These are phyloP conservation scores for Podargus strigoides DNA, from an alignment of 2,797 vertebrate genomes.

Conservation along the genomic window DNA sequence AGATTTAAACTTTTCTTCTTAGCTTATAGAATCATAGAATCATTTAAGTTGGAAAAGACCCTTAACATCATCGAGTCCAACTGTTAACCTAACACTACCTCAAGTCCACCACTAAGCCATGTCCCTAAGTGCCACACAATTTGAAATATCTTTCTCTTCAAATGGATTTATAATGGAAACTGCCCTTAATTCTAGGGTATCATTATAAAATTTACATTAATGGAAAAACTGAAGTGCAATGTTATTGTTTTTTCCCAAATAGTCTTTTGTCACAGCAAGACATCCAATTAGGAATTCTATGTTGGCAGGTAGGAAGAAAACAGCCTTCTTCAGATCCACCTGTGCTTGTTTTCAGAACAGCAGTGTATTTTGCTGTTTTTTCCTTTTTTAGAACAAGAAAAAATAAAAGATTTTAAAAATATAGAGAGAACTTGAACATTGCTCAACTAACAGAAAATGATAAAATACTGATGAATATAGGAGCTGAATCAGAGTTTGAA, in stretches of 20 bases:
- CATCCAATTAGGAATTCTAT: constrained; percentile 16
- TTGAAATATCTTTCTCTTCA: neutral
- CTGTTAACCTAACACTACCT: neutral
- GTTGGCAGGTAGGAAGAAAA: constrained; percentile 32
- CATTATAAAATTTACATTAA: neutral
- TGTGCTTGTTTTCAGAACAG: neutral
- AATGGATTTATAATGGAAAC: neutral
- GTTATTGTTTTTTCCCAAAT: neutral
- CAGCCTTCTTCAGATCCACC: neutral
- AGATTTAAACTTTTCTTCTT: neutral
- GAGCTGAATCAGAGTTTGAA: neutral
- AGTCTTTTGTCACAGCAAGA: neutral
- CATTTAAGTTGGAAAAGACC: neutral
- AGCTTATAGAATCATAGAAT: neutral
- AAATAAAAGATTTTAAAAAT: neutral
- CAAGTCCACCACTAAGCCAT: neutral
- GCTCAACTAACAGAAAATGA: neutral
- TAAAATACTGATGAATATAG: neutral
- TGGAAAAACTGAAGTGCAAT: neutral
- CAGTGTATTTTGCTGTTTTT: neutral
- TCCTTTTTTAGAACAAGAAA: neutral
- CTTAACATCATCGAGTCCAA: neutral
- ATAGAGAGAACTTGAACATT: neutral
- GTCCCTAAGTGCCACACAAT: neutral
- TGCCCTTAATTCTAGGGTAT: constrained; percentile 6